Evolutionary conservation across 2,113 vertebrate species (phyloP).

Genomic region (Labeo catla): DNA sequence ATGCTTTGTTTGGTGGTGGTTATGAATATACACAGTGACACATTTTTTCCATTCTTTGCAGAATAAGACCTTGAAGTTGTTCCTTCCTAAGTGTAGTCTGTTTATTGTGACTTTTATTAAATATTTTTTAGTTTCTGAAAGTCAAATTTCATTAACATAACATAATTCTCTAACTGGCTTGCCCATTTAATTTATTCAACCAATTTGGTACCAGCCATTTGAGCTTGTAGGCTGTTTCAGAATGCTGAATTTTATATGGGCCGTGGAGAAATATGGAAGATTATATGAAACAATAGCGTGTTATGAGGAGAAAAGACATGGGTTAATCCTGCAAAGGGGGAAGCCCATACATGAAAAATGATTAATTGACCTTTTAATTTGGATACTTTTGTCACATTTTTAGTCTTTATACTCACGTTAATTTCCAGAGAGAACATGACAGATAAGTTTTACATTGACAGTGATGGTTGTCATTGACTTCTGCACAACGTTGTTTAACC

Average conservation of each 20-base stretch:
- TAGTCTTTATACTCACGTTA: background rate
- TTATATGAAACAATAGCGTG: background rate
- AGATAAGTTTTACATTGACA: conserved; percentile 45
- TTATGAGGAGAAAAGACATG: conserved; percentile 27
- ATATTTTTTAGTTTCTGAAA: background rate
- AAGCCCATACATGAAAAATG: background rate
- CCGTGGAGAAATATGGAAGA: background rate
- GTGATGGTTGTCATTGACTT: background rate
- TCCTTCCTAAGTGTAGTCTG: background rate
- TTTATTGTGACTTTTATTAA: background rate
- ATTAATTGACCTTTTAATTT: conserved; percentile 46
- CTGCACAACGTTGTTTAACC: background rate
- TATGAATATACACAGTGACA: background rate
- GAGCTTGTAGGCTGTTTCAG: conserved; percentile 25
- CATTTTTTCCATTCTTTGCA: background rate
- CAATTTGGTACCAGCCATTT: conserved; percentile 18
- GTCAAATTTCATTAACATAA: background rate
- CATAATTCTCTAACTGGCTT: background rate
- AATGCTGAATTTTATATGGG: background rate
- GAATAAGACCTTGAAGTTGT: background rate
- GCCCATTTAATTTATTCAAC: conserved; percentile 16
- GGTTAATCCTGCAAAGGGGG: conserved; percentile 34
- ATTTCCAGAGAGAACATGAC: conserved; percentile 4
- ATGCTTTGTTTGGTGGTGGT: background rate
- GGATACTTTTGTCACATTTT: conserved; percentile 34